Conservation (phyloP, 2,113 vertebrate genomes). For the Passer montanus region DNA sequence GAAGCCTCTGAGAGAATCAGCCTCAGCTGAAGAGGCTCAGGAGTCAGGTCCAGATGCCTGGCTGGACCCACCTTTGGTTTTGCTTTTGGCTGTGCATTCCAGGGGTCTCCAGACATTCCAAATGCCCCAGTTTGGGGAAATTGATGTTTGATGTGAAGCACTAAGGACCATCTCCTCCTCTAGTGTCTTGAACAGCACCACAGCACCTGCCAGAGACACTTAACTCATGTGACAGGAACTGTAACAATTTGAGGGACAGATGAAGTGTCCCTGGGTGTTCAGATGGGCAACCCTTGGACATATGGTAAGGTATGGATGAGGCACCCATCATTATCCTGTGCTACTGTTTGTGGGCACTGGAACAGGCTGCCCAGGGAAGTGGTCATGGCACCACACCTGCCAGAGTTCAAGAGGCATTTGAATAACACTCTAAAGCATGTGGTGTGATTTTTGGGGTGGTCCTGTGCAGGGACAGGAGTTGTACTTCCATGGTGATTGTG, state of each 20-base stretch:
- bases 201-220: neutral
- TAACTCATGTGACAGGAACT: neutral
- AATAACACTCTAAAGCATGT: neutral
- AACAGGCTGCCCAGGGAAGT: neutral
- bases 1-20: neutral
- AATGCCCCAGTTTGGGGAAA: neutral
- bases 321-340: neutral
- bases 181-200: neutral
- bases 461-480: neutral
- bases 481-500: neutral
- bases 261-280: neutral
- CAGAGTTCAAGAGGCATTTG: neutral
- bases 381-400: rapidly evolving
- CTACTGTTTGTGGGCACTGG: neutral
- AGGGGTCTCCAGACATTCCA: neutral
- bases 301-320: neutral
- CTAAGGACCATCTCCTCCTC: neutral
- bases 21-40: neutral
- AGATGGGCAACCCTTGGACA: rapidly evolving
- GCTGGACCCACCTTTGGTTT: neutral
- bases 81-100: neutral
- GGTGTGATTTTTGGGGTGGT: neutral
- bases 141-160: neutral
- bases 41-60: neutral
- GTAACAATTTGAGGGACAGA: neutral